Evolutionary conservation across 2,797 vertebrate genomes (phyloP), one percentile per base, ranked within the genome.

Genomic region (Megalops cyprinoides): DNA sequence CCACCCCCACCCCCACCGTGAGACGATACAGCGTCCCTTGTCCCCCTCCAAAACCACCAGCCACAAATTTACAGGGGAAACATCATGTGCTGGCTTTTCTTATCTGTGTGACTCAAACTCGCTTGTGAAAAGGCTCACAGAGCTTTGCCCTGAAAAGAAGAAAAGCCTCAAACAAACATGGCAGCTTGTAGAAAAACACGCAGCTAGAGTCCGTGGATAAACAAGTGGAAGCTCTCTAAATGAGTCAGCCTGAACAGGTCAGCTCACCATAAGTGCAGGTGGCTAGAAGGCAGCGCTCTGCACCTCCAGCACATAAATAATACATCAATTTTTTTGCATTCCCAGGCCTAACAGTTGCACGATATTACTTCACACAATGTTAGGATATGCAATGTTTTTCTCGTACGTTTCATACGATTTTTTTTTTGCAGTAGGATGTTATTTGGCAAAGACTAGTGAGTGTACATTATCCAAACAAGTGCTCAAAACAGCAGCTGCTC

Each of bases 401-500:
- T n/a, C 28, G 34, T 42, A 79, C 23, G 56, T 31, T 18, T 39
- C 31, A 51, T 46, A 3, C n/a, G 34, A 56, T 71, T 65, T 20
- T 49, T 78, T 77, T 73, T 80, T 74, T 74, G 67, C 81, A 78
- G 67, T 90, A 89, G 83, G 85, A 86, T 87, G 91, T 92, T 89
- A 89, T 90, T 90, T 88, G 77, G 89, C 89, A 87, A 90, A 91
- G 90, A 88, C 88, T 76, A 31, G 77, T 86, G 37, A 55, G 87
- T 28, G 83, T 79, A 86, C 82, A 88, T 76, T 75, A 80, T 65
- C 75, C 53, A 56, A 42, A 62, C 46, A 28, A 80, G 31, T 18
- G 74, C 58, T 53, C 44, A 39, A 46, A 78, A 60, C 55, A 28
- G 20, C 44, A 51, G 34, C 62, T 42, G 23, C 73, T 76, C 28